These are phyloP conservation scores for Globicephala melas DNA, from an alignment of 2,113 vertebrate genomes.

Conservation along the genomic window DNA sequence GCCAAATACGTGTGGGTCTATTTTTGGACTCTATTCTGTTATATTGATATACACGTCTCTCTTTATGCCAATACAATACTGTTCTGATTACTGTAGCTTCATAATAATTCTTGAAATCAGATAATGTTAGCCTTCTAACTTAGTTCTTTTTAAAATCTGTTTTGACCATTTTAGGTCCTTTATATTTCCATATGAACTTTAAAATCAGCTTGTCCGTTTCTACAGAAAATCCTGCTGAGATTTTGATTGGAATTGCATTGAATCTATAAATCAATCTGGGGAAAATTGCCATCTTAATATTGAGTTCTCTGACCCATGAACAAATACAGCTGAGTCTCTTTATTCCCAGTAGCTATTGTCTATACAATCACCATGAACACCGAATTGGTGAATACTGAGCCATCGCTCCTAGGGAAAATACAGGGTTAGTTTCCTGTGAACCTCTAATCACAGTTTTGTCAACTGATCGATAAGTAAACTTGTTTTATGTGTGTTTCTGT, in stretches of 20 bases:
- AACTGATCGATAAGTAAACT: not conserved
- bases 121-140: not conserved
- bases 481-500: not conserved
- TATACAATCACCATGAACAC: not conserved
- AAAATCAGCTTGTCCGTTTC: not conserved
- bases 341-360: not conserved
- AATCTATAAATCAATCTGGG: not conserved
- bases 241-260: not conserved
- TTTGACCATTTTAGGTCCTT: not conserved
- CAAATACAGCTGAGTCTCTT: not conserved
- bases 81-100: not conserved
- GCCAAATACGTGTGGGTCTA: not conserved
- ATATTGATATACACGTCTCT: not conserved
- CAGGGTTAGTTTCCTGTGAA: not conserved
- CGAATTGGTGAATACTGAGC: not conserved
- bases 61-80: not conserved
- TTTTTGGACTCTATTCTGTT: not conserved
- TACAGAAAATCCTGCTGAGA: not conserved
- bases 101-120: not conserved
- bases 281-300: not conserved
- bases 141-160: not conserved
- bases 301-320: not conserved
- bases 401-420: not conserved
- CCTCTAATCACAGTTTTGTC: not conserved
- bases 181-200: not conserved